Conservation (phyloP, 2,113 vertebrate genomes). For the Narcine bancroftii region DNA sequence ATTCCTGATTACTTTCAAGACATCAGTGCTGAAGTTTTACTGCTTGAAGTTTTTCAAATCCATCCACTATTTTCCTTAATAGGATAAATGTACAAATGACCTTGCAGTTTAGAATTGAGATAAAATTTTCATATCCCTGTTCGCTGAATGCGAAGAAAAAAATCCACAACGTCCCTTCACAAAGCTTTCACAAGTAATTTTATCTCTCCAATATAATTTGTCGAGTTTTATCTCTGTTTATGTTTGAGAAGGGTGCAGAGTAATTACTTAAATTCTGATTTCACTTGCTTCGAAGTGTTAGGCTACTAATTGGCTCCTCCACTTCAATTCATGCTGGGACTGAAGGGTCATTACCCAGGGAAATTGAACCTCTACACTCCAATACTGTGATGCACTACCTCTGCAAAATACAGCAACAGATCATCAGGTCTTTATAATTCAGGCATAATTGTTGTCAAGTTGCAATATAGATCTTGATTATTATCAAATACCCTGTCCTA, state of each 20-base stretch:
- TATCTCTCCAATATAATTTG: background rate
- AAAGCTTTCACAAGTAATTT: background rate
- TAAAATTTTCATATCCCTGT: background rate
- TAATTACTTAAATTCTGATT: background rate
- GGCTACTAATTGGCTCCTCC: background rate
- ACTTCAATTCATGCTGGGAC: background rate
- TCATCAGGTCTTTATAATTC: background rate
- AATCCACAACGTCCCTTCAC: background rate
- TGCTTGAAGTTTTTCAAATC: background rate
- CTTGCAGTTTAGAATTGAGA: background rate
- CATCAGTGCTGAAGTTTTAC: background rate
- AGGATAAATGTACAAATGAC: background rate
- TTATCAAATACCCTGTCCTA: no score
- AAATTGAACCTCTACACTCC: background rate
- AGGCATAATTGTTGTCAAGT: background rate
- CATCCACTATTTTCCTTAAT: background rate
- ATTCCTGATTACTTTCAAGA: background rate
- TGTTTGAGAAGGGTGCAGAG: background rate
- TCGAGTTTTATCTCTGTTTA: background rate
- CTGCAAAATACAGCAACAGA: background rate
- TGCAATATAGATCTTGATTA: no score
- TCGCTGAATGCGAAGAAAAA: no score
- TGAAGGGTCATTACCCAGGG: background rate
- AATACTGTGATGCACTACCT: background rate
- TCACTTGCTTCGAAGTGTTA: background rate